Evolutionary conservation across 2,797 vertebrate species (phyloP), one percentile per base, ranked within the genome.

Genomic region (Sus cebifrons): DNA sequence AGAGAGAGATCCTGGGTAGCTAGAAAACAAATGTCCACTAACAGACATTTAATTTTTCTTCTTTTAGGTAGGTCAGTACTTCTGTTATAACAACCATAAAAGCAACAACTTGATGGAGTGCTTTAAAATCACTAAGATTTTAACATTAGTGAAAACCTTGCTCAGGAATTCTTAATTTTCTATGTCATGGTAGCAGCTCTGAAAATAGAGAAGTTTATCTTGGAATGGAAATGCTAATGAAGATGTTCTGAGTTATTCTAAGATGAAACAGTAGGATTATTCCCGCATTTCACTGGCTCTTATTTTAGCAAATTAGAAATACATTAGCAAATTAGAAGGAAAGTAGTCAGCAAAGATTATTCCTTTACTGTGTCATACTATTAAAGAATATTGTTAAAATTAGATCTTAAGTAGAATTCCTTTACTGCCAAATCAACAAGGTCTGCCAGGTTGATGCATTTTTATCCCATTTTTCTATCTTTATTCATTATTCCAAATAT

Each of bases 221-320:
- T 62, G 6, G 27, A 78, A 74, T 44, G 2, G 1, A 4, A 58
- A 52, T 70, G 8, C n/a, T 74, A 74, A 90, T 88, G 36, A 96
- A 89, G 89, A 94, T 17, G 65, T 27, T 81, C 11, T 5, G 12
- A 92, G 1, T 77, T 95, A 86, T 75, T 84, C 84, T 79, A 83
- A 96, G 92, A 88, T 79, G 93, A 88, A 78, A 93, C 14, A 75
- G 20, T 25, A 89, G 32, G 62, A 70, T 85, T 92, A 86, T 49
- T 81, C n/a, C 8, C 71, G 7, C 23, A 92, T 92, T 75, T 89
- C 29, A 40, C 32, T 95, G 64, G 20, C 29, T 94, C 18, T 67
- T 92, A 84, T 73, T 86, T 96, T 81, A 90, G 25, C 29, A 90
- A 95, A 78, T 82, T 78, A 85, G 13, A 95, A 96, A 40, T 65